phyloP scores from a whole-genome alignment of 2,888 invertebrate species.

The Coronaproctus castanopsis region DNA sequence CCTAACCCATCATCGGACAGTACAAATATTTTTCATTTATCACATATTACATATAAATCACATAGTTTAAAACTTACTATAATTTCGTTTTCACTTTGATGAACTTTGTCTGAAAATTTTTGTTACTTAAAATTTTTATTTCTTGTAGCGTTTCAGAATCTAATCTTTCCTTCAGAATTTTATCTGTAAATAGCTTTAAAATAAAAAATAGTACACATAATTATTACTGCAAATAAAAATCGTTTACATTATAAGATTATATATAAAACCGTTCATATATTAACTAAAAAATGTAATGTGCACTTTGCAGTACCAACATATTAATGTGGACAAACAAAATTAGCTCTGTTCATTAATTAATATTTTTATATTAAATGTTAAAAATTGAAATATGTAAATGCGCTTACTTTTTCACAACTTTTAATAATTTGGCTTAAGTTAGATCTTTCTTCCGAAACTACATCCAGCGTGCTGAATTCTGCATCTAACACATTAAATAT shows the following conservation, averaged over 20 bases:
- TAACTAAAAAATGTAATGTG: no score
- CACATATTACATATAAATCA: no score
- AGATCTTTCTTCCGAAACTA: conserved; percentile 46
- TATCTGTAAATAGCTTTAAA: conserved; percentile 49
- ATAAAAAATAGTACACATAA: conserved; percentile 14
- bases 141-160: conserved; percentile 87
- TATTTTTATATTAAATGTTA: not conserved
- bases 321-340: no score
- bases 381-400: not conserved
- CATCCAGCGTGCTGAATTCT: conserved; percentile 47
- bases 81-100: conserved; percentile 95
- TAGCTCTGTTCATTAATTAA: not conserved
- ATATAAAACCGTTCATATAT: no score
- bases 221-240: not conserved
- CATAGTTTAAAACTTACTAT: conserved; percentile 72
- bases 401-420: conserved; percentile 49
- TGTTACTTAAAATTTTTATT: conserved; percentile 71
- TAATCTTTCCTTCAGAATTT: conserved; percentile 70
- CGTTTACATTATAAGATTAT: not conserved
- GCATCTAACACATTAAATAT: conserved; percentile 66
- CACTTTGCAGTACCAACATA: no score
- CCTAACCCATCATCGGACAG: no score
- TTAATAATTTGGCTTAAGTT: conserved; percentile 58
- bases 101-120: conserved; percentile 79
- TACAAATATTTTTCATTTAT: no score